Conservation (phyloP, 1,140 invertebrate genomes). For the Calliphora vicina region DNA sequence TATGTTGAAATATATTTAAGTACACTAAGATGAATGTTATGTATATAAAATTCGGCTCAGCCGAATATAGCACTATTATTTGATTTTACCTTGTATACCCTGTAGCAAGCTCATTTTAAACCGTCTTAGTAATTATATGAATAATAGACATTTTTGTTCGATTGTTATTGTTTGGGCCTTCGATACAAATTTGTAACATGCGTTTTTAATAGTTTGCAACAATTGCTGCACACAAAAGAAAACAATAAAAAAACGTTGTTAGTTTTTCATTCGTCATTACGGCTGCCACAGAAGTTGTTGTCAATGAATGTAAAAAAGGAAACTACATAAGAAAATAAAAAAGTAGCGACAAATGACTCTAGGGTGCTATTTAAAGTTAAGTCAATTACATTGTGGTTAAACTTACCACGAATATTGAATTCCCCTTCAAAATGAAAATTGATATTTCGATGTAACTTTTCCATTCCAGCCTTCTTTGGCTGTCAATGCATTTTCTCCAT, state of each 20-base stretch:
- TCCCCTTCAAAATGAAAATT: neutral
- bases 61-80: too few species aligned
- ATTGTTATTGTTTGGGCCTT: too few species aligned
- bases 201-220: neutral
- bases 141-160: too few species aligned
- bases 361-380: neutral
- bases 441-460: neutral
- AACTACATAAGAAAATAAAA: neutral
- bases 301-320: neutral
- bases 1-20: too few species aligned
- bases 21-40: too few species aligned
- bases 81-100: too few species aligned
- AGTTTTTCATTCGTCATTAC: neutral
- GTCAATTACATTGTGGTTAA: neutral
- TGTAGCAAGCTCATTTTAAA: too few species aligned
- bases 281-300: neutral
- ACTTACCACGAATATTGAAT: slow-evolving; percentile 1
- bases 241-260: neutral
- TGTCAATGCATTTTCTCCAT: too few species aligned
- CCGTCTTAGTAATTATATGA: too few species aligned
- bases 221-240: neutral
- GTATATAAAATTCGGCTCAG: too few species aligned
- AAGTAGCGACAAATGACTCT: neutral
- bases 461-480: neutral
- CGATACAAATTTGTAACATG: too few species aligned